Evolutionary conservation across 2,888 invertebrate genomes (phyloP), one percentile per base, ranked within the genome.

Genomic region (Pristionchus maxplancki): DNA sequence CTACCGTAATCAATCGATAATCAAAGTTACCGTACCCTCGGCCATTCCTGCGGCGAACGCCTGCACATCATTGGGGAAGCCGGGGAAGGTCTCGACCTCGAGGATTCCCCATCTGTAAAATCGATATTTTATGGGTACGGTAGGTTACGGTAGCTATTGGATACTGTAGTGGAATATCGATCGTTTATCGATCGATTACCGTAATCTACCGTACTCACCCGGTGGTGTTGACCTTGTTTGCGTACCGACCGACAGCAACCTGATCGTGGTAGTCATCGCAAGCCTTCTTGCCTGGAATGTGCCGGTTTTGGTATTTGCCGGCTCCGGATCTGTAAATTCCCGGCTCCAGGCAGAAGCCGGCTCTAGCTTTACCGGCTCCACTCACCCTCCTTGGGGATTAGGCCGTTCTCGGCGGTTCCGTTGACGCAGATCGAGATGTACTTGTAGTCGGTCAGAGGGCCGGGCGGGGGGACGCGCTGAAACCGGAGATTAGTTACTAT

Each of bases 21-120:
- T 81, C 48, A 44, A 82, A 82, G 37, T n/a, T 50, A 50, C 64
- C 67, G 48, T 78, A 91, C 93, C 93, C 89, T 94, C 94, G 44
- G 92, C 93, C 31, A 94, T 92, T 88, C 94, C 94, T 40, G 94
- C 94, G 17, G 93, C 94, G 89, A 93, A 94, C 1, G 94, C 93
- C 89, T 94, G 94, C 82, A 93, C 93, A 88, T 93, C 92, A 58
- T 92, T 90, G 11, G 91, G 90, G 62, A 88, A 88, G 24, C 90
- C 91, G 71, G 88, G 89, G 89, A 94, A 94, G 0, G 94, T 94
- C 88, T 94, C 94, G 67, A 94, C 91, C 85, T 94, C 94, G 28
- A 94, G 91, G 74, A 93, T 92, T 83, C 94, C 94, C 94, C 94
- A 94, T 89, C 93, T 93, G 87, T 62, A 89, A 37, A 53, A n/a